Conservation (phyloP, 2,113 vertebrate genomes). For the Cyanoramphus novaezelandiae region DNA sequence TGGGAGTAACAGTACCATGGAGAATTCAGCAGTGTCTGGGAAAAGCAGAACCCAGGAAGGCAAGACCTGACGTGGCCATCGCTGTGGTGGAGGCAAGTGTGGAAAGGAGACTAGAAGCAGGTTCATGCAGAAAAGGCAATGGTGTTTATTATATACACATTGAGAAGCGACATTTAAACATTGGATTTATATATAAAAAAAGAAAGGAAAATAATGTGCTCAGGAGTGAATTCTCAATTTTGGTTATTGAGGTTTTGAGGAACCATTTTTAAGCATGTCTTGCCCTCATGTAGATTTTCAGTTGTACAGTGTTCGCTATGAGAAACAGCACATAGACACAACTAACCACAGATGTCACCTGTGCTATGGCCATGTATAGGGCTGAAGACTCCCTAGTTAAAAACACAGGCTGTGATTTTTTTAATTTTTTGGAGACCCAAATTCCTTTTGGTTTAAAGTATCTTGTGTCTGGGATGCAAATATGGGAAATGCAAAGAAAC, state of each 20-base stretch:
- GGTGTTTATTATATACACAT: neutral
- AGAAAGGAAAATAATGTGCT: neutral
- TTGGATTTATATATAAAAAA: neutral
- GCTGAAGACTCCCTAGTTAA: neutral
- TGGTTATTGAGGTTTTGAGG: neutral
- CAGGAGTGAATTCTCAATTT: neutral
- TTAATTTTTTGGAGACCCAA: neutral
- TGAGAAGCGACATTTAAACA: neutral
- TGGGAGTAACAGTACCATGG: neutral
- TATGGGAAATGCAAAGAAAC: neutral
- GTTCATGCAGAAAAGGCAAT: neutral
- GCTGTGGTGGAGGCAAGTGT: neutral
- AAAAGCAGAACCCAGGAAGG: neutral
- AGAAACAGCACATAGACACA: neutral
- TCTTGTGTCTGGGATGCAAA: neutral
- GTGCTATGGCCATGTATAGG: neutral
- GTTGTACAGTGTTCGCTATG: neutral
- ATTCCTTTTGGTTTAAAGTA: neutral
- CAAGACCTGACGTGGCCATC: neutral
- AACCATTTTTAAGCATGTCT: neutral
- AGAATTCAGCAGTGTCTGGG: neutral
- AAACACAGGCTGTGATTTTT: fast-evolving
- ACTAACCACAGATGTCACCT: neutral
- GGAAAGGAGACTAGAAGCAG: neutral
- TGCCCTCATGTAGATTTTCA: neutral